Percentiles rank a stretch among this genome's conserved stretches.
Conservation (phyloP, 2,888 invertebrate genomes). For the Temnothorax unifasciatus region DNA sequence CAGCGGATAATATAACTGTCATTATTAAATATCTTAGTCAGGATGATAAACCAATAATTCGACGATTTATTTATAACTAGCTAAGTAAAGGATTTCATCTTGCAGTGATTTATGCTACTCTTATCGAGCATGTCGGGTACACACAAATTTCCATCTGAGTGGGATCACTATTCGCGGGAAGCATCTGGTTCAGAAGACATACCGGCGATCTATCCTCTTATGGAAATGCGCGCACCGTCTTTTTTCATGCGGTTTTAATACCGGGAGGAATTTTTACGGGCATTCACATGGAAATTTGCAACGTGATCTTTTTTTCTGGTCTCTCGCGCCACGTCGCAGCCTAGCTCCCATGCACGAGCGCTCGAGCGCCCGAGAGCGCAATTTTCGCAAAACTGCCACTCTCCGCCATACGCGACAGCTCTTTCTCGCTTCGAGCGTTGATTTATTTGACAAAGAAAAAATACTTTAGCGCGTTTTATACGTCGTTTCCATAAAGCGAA, state of each 20-base stretch:
- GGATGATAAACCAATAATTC: neutral
- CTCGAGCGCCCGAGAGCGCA: constrained; percentile 3
- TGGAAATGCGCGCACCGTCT: constrained; percentile 26
- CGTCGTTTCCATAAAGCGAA: constrained; percentile 6
- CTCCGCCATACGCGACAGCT: constrained; percentile 12
- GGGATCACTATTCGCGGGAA: neutral
- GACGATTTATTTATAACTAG: constrained; percentile 1
- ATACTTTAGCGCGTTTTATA: constrained; percentile 40
- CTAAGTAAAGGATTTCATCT: neutral
- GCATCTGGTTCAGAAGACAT: constrained; percentile 1
- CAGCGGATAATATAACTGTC: too few relatives aligned
- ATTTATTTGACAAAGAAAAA: constrained; percentile 53
- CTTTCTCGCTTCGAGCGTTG: constrained; percentile 28
- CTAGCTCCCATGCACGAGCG: neutral
- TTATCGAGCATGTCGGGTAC: neutral
- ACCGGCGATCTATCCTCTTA: constrained; percentile 34
- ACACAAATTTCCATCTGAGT: constrained; percentile 32
- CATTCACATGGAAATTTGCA: constrained; percentile 59
- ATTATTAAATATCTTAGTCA: neutral
- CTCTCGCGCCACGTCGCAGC: constrained; percentile 17
- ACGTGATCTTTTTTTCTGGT: constrained; percentile 36
- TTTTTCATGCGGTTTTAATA: constrained; percentile 44
- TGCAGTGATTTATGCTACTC: constrained; percentile 9
- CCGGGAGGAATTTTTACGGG: constrained; percentile 43
- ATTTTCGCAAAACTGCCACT: constrained; percentile 55